Evolutionary conservation across 1,140 invertebrate genomes (phyloP), one percentile per base, ranked within the genome.

Genomic region (Pissodes strobi): DNA sequence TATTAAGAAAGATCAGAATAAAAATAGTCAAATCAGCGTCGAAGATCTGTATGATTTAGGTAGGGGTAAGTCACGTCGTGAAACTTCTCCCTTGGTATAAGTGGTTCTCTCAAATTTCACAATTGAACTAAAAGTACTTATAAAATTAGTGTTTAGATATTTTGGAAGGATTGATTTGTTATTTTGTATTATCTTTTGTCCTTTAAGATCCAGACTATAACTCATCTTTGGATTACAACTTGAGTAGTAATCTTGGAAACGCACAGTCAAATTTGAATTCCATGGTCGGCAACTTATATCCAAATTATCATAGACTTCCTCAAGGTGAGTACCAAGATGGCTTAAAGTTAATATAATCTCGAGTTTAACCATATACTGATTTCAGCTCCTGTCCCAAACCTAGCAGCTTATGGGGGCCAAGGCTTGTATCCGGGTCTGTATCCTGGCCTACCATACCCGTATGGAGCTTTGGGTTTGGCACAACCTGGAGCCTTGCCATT

Each of bases 21-120:
- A 83, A 73, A 84, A 73, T 57, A 76, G 69, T 79, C 77, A 76
- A 78, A 71, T 78, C 78, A 81, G 65, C 59, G 30, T 76, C 30
- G 84, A 85, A 68, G 87, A 89, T 68, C 72, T 87, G 1, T 86
- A 85, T 45, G 82, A 84, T 13, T 75, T 88, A 37, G 84, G 53
- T 56, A 56, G 23, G 19, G 15, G 34, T 38, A 53, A 49, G 25
- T 9, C 2, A 19, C n/a, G n/a, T n/a, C n/a, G n/a, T n/a, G n/a
- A n/a, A n/a, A n/a, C n/a, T n/a, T n/a, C n/a, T n/a, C n/a, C n/a
- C n/a, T n/a, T n/a, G n/a, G n/a, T n/a, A n/a, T n/a, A n/a, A n/a
- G n/a, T n/a, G n/a, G n/a, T n/a, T n/a, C n/a, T n/a, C n/a, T n/a
- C n/a, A n/a, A n/a, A n/a, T n/a, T n/a, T n/a, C n/a, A n/a, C n/a